phyloP scores from a whole-genome alignment of 2,888 invertebrate species.

The Cepaea hortensis region DNA sequence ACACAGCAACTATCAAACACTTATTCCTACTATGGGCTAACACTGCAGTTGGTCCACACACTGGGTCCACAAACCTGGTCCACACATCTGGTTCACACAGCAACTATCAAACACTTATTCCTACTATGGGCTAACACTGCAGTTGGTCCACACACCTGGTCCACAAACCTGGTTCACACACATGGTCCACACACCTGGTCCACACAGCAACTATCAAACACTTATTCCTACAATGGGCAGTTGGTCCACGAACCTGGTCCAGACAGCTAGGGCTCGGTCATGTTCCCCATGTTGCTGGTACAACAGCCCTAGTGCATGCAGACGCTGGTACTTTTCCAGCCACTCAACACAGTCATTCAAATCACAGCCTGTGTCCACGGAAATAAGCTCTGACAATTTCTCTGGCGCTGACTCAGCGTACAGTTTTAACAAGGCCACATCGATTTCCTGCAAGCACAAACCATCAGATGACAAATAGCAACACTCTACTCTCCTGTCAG shows the following conservation, averaged over 20 bases:
- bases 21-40: too few species aligned
- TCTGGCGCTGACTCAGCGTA: slow-evolving; percentile 74
- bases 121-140: too few species aligned
- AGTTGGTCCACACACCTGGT: too few species aligned
- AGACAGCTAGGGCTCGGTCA: slow-evolving; percentile 76
- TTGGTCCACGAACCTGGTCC: slow-evolving; percentile 73
- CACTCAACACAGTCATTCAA: slow-evolving; percentile 76
- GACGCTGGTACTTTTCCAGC: slow-evolving; percentile 73
- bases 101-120: too few species aligned
- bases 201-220: too few species aligned
- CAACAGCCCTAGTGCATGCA: slow-evolving; percentile 76
- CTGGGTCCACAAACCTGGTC: too few species aligned
- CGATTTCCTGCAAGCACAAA: slow-evolving; percentile 74
- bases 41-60: too few species aligned
- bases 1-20: too few species aligned
- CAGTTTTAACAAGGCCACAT: slow-evolving; percentile 77
- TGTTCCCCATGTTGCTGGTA: slow-evolving; percentile 75
- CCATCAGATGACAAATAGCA: background rate
- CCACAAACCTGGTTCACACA: too few species aligned
- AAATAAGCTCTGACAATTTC: slow-evolving; percentile 72
- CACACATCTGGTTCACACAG: too few species aligned
- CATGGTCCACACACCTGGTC: too few species aligned
- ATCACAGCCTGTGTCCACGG: slow-evolving; percentile 72
- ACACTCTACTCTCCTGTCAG: too few species aligned
- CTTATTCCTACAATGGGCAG: background rate